These are phyloP conservation scores for Trichomalopsis sarcophagae DNA, from an alignment of 1,140 invertebrate genomes.

Conservation along the genomic window DNA sequence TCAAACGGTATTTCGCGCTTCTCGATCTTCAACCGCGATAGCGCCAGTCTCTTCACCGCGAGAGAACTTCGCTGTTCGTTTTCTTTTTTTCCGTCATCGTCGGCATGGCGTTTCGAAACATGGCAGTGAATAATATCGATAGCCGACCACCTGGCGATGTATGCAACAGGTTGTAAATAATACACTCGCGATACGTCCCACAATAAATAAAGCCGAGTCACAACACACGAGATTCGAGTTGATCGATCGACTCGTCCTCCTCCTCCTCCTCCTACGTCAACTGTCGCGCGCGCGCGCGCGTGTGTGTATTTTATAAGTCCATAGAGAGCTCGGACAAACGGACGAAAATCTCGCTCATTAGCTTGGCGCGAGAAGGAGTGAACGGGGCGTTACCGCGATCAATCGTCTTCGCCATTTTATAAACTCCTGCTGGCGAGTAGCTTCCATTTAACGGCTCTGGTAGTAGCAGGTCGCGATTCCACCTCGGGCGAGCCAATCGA, in stretches of 20 bases:
- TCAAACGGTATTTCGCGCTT: too few relatives aligned
- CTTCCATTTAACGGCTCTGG: not conserved
- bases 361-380: not conserved
- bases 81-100: too few relatives aligned
- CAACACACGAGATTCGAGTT: not conserved
- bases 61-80: too few relatives aligned
- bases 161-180: not conserved
- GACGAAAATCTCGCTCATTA: not conserved
- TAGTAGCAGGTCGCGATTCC: not conserved
- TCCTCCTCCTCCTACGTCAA: not conserved
- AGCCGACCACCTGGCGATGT: not conserved
- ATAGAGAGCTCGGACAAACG: not conserved
- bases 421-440: not conserved
- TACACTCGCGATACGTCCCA: not conserved
- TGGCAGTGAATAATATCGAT: not conserved
- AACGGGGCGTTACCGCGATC: not conserved
- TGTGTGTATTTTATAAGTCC: too few relatives aligned
- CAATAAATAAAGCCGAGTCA: not conserved
- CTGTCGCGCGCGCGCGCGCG: fast-evolving
- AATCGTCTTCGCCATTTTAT: not conserved
- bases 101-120: not conserved
- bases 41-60: too few relatives aligned
- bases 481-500: not conserved
- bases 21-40: too few relatives aligned
- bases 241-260: not conserved